Evolutionary conservation across 2,888 invertebrate species (phyloP), one percentile per base, ranked within the genome.

Genomic region (Cephus nigrinus): DNA sequence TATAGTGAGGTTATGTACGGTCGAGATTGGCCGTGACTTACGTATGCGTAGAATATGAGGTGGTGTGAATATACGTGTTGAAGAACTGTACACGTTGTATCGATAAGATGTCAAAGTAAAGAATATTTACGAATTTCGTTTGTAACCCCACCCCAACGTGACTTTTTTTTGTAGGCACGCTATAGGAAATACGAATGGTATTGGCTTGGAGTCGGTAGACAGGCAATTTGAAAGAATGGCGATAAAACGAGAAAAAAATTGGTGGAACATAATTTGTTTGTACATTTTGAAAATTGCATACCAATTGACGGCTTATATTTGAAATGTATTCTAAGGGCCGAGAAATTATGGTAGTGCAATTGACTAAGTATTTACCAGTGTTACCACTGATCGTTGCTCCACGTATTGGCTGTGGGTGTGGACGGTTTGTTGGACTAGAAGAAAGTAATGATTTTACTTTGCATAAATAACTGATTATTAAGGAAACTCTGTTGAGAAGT

Each of bases 101-200:
- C 80, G 78, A 82, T 82, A 76, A 40, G 73, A 68, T 83, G 85
- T 85, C 84, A 80, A 84, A 86, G 86, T 85, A 86, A 85, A 86
- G 84, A 84, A 86, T 84, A 85, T 85, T 84, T 84, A 82, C 84
- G 85, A 86, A 87, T 87, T 69, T 69, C 69, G n/a, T 69, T 69
- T 32, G 30, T 30, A 31, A 69, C 31, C 69, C 31, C n/a, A 32
- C n/a, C 1, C 30, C 12, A 5, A 69, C 30, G 12, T 23, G 2
- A 0, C 1, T 15, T 40, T 15, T 12, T 40, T 40, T 40, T 1
- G 15, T 15, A 15, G 40, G 1, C 15, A 40, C 40, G 15, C 40
- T 15, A 15, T 15, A 40, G 55, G 55, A 55, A 55, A 55, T 55
- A 40, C 40, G 23, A 40, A 40, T 15, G 40, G 15, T 40, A 15